Conservation (phyloP, 2,113 vertebrate genomes). For the Sorex fumeus region DNA sequence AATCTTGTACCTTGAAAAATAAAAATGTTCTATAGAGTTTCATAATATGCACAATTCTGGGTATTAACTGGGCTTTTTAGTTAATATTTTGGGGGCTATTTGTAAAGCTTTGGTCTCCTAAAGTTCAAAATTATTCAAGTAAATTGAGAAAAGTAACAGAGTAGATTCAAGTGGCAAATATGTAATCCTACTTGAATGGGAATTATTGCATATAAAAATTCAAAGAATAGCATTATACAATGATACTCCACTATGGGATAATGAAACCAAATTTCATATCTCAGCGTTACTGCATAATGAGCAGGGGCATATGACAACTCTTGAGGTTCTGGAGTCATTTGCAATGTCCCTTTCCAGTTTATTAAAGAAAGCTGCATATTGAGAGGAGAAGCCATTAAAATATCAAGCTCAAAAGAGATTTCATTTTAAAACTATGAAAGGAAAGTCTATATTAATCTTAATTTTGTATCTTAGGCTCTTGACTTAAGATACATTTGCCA, state of each 20-base stretch:
- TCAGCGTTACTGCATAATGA: not conserved
- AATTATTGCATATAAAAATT: not conserved
- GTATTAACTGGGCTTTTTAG: not conserved
- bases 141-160: slow-evolving; percentile 5
- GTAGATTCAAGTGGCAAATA: not conserved
- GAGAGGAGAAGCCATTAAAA: not conserved
- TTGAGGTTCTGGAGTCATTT: not conserved
- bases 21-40: not conserved
- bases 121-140: not conserved
- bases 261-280: not conserved
- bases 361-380: not conserved
- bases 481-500: too few relatives aligned
- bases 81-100: not conserved
- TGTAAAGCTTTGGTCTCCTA: not conserved
- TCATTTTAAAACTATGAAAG: not conserved
- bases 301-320: fast-evolving
- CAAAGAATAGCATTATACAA: not conserved
- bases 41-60: not conserved
- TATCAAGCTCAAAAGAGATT: not conserved
- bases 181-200: not conserved
- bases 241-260: not conserved
- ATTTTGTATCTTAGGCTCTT: not conserved
- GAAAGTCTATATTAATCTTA: not conserved
- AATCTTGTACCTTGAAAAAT: too few relatives aligned
- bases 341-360: not conserved